These are phyloP conservation scores for Drymodes brunneopygia DNA, from an alignment of 2,113 vertebrate species.

Conservation along the genomic window DNA sequence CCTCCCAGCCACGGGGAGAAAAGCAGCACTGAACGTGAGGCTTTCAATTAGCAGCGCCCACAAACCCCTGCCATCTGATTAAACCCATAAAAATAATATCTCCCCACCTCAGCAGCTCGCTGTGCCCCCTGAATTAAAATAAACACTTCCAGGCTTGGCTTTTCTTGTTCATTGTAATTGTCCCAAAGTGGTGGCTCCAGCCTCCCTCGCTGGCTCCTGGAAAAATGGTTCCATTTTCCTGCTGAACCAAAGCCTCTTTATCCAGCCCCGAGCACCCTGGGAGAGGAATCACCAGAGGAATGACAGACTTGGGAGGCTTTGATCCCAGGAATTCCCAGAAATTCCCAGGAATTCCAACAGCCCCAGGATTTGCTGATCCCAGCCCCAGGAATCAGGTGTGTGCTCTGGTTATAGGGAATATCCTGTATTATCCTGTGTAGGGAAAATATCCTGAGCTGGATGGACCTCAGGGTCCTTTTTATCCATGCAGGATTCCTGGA, in stretches of 20 bases:
- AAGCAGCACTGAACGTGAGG: not conserved
- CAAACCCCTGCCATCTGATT: not conserved
- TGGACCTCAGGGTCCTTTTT: too few relatives aligned
- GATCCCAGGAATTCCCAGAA: not conserved
- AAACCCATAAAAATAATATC: constrained; percentile 22
- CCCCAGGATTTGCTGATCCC: not conserved
- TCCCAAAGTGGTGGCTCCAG: constrained; percentile 12
- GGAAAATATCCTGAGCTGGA: not conserved
- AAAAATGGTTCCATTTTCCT: constrained; percentile 43
- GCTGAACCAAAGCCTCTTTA: constrained; percentile 17
- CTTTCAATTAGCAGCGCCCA: not conserved
- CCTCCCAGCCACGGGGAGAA: not conserved
- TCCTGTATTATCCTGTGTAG: fast-evolving
- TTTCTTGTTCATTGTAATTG: constrained; percentile 40
- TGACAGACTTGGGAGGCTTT: not conserved
- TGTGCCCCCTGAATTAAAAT: constrained; percentile 12
- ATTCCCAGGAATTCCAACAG: not conserved
- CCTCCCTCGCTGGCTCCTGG: constrained; percentile 20
- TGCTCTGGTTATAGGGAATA: not conserved
- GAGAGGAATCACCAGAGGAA: not conserved
- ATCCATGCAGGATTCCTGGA: too few relatives aligned
- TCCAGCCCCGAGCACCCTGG: not conserved
- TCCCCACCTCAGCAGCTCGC: not conserved
- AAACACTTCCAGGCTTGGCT: constrained; percentile 1
- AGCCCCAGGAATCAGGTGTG: not conserved